Evolutionary conservation across 2,113 vertebrate genomes (phyloP).

Genomic region (Vombatus ursinus): DNA sequence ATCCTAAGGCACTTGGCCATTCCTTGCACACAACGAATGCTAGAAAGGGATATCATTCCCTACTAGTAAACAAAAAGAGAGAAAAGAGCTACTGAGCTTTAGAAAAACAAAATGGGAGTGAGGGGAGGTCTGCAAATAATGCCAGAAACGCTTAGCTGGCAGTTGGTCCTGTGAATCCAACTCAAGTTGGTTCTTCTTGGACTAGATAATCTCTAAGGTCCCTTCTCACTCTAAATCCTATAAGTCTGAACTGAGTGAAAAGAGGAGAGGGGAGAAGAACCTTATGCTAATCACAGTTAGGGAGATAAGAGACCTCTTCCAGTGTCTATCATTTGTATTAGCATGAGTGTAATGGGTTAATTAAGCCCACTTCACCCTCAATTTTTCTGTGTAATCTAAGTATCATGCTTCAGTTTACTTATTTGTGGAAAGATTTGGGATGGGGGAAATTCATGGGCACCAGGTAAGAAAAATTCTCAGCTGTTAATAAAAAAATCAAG

Average conservation of each 20-base stretch:
- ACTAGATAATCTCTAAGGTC: neutral
- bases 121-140: slow-evolving; percentile 4
- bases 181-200: slow-evolving; percentile 9
- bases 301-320: neutral
- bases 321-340: neutral
- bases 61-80: neutral
- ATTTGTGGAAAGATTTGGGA: neutral
- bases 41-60: neutral
- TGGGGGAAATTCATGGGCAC: neutral
- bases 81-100: neutral
- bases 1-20: neutral
- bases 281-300: slow-evolving; percentile 4
- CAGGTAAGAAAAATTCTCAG: slow-evolving; percentile 38
- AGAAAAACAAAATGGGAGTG: neutral
- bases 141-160: neutral
- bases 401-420: slow-evolving; percentile 2
- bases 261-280: neutral
- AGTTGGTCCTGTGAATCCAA: slow-evolving; percentile 7
- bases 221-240: neutral
- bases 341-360: slow-evolving; percentile 3
- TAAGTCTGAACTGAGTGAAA: neutral
- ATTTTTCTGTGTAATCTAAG: slow-evolving; percentile 2
- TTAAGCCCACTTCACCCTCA: neutral
- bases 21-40: neutral
- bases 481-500: slow-evolving; percentile 20